Percentiles rank a stretch among this genome's conserved stretches.
These are phyloP conservation scores for Syngnathus rostellatus DNA, from an alignment of 2,797 vertebrate species.

Conservation along the genomic window DNA sequence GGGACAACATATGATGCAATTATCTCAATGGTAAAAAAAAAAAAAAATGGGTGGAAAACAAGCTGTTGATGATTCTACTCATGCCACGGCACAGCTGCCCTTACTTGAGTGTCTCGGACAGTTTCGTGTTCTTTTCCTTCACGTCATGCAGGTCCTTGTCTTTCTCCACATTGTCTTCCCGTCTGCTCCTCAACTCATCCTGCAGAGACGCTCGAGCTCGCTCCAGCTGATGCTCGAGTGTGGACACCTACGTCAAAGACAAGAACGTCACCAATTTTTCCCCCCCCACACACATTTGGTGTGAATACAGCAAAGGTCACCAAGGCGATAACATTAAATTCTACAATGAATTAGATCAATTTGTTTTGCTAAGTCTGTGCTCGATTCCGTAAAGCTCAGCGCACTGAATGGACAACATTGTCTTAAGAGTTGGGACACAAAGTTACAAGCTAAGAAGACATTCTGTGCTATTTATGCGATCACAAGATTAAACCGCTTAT, in stretches of 20 bases:
- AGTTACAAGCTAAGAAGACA: slow-evolving; percentile 6
- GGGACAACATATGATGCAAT: background rate
- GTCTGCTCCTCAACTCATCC: slow-evolving; percentile 65
- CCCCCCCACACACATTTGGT: too few species aligned
- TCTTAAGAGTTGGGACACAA: slow-evolving; percentile 12
- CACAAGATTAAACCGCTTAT: slow-evolving; percentile 13
- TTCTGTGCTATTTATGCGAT: slow-evolving; percentile 13
- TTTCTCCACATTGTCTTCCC: slow-evolving; percentile 62
- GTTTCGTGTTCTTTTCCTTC: slow-evolving; percentile 56
- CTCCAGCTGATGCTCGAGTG: slow-evolving; percentile 81
- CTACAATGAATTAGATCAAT: background rate
- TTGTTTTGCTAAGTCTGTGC: background rate
- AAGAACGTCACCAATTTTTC: too few species aligned
- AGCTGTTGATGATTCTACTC: background rate
- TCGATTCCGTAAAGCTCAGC: background rate
- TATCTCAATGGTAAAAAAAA: too few species aligned
- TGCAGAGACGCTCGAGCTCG: slow-evolving; percentile 65
- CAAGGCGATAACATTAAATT: too few species aligned
- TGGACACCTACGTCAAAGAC: slow-evolving; percentile 67
- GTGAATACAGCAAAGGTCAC: too few species aligned
- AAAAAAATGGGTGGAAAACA: background rate
- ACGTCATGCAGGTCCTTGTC: slow-evolving; percentile 64
- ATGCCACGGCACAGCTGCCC: slow-evolving; percentile 4
- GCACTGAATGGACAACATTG: slow-evolving; percentile 23
- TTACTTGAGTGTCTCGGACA: slow-evolving; percentile 60